Percentiles rank a stretch among this genome's conserved stretches.
These are phyloP conservation scores for Orius insidiosus DNA, from an alignment of 1,140 invertebrate species.

Conservation along the genomic window DNA sequence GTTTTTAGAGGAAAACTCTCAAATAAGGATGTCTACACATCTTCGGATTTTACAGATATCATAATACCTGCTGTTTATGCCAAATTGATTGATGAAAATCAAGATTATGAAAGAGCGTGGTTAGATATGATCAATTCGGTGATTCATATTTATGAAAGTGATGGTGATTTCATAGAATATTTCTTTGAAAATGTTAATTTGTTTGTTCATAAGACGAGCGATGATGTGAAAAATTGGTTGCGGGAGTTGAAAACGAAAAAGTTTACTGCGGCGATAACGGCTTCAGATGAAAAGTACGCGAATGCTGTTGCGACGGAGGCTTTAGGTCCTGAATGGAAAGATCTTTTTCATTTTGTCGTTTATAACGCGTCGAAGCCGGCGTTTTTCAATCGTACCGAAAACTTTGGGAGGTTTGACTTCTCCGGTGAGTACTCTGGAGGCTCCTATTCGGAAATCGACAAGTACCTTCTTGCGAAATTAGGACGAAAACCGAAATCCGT, in stretches of 20 bases:
- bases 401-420: no score
- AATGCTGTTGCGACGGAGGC: slow-evolving; percentile 40
- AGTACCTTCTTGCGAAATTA: slow-evolving; percentile 2
- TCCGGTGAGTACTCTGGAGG: background rate
- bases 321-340: slow-evolving; percentile 48
- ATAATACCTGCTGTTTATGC: slow-evolving; percentile 44
- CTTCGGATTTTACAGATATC: slow-evolving; percentile 62
- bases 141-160: slow-evolving; percentile 35
- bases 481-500: slow-evolving; percentile 40
- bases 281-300: slow-evolving; percentile 54
- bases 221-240: slow-evolving; percentile 44
- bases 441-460: background rate
- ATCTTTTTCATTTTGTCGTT: slow-evolving; percentile 52
- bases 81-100: slow-evolving; percentile 42
- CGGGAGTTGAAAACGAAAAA: slow-evolving; percentile 29
- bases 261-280: slow-evolving; percentile 52
- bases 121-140: slow-evolving; percentile 43
- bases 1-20: slow-evolving; percentile 28
- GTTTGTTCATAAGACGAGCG: slow-evolving; percentile 31
- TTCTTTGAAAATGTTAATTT: no score
- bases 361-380: slow-evolving; percentile 58
- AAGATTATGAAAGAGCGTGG: slow-evolving; percentile 42
- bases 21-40: slow-evolving; percentile 38
- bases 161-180: slow-evolving; percentile 16
- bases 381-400: slow-evolving; percentile 36